These are phyloP conservation scores for Drosophila greeni DNA, from an alignment of 2,888 invertebrate species.

Conservation along the genomic window DNA sequence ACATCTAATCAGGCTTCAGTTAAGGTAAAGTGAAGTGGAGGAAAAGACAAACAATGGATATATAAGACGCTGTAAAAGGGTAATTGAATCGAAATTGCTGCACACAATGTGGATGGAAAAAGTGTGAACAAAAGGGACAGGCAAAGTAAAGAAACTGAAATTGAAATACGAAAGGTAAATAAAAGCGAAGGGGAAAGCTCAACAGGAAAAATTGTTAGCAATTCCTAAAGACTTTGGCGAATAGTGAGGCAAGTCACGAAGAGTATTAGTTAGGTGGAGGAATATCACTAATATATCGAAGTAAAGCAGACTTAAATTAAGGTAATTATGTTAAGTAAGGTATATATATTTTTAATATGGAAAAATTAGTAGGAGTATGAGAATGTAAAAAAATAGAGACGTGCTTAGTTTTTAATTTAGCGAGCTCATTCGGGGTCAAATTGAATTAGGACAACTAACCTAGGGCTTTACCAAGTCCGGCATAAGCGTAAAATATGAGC, in stretches of 20 bases:
- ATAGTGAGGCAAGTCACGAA: constrained; percentile 9
- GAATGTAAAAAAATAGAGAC: neutral
- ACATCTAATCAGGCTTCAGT: constrained; percentile 59
- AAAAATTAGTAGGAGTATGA: neutral
- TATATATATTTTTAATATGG: neutral
- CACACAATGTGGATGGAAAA: constrained; percentile 29
- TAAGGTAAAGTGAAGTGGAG: constrained; percentile 22
- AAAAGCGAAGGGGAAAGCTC: neutral
- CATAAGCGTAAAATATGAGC: constrained; percentile 55
- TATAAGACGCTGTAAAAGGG: constrained; percentile 24
- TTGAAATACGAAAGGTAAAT: constrained; percentile 4
- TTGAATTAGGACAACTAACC: constrained; percentile 19
- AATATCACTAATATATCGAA: neutral
- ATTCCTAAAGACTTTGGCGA: constrained; percentile 1
- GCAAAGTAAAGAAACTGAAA: constrained; percentile 28
- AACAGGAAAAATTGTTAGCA: constrained; percentile 8
- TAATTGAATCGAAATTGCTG: constrained; percentile 31
- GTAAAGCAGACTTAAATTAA: neutral
- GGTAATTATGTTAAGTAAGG: neutral
- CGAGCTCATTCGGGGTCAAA: constrained; percentile 12
- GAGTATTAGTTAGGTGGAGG: neutral
- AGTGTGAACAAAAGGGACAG: constrained; percentile 4
- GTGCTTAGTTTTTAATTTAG: constrained; percentile 1
- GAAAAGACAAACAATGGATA: constrained; percentile 19
- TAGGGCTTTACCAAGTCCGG: constrained; percentile 30